A percentile compares a stretch with the other conserved stretches of the same genome.
Evolutionary conservation across 2,797 vertebrate genomes (phyloP).

Genomic region (Cetoscarus ocellatus): DNA sequence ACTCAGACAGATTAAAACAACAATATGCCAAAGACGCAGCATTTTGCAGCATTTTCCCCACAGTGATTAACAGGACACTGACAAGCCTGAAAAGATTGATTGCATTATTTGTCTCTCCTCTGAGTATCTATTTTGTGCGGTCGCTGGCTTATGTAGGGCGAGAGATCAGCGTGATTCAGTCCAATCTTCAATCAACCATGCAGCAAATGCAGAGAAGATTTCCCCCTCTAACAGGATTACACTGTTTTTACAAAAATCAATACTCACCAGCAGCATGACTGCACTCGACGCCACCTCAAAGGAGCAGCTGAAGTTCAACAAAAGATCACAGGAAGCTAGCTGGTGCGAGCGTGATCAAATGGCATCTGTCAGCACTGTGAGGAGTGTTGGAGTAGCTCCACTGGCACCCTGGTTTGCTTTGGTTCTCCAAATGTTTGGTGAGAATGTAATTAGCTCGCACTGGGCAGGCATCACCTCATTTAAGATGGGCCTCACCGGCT

Average conservation of each 20-base stretch:
- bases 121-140: not conserved
- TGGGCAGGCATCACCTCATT: conserved; percentile 65
- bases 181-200: conserved; percentile 34
- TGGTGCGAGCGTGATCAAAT: conserved; percentile 47
- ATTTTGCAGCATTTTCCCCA: conserved; percentile 37
- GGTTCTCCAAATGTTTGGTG: conserved; percentile 67
- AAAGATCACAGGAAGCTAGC: conserved; percentile 61
- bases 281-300: conserved; percentile 32
- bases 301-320: conserved; percentile 42
- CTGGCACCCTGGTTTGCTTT: conserved; percentile 53
- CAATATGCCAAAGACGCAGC: conserved; percentile 49
- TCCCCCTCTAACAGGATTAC: conserved; percentile 41
- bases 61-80: conserved; percentile 52
- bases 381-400: conserved; percentile 50
- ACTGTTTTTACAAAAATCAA: conserved; percentile 47
- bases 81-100: conserved; percentile 31
- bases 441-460: conserved; percentile 77
- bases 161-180: conserved; percentile 36
- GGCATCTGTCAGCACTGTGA: conserved; percentile 47
- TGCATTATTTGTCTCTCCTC: conserved; percentile 14
- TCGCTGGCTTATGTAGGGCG: conserved; percentile 15
- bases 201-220: conserved; percentile 26
- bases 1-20: conserved; percentile 64
- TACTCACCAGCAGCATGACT: conserved; percentile 29
- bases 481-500: conserved; percentile 61